A percentile compares a stretch with the other conserved stretches of the same genome.
phyloP scores from a whole-genome alignment of 2,113 vertebrate species.

The Trochalopteron elliotii region DNA sequence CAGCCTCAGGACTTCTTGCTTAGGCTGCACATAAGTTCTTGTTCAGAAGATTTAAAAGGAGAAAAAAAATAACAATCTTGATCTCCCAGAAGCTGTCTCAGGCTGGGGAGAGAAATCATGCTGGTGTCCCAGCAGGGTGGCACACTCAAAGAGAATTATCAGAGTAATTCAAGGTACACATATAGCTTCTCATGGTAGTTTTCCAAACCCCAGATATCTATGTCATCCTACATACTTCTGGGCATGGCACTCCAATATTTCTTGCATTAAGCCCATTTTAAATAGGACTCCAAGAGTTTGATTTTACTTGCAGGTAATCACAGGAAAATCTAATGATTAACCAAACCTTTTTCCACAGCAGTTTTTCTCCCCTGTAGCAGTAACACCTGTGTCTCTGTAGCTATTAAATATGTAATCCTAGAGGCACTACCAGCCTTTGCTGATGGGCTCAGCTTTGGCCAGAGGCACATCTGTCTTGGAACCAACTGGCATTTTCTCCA shows the following conservation, averaged over 20 bases:
- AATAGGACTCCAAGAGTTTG: constrained; percentile 3
- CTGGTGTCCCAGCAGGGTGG: background rate
- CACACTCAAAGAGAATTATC: background rate
- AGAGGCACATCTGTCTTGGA: accelerated
- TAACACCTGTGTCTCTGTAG: background rate
- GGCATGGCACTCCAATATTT: background rate
- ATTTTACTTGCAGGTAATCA: background rate
- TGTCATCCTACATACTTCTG: background rate
- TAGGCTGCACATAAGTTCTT: constrained; percentile 38
- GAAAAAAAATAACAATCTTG: background rate
- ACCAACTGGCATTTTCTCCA: accelerated
- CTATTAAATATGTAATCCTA: background rate
- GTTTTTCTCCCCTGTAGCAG: background rate
- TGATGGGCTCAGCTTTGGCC: background rate
- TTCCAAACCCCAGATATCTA: background rate
- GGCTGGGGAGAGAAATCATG: background rate
- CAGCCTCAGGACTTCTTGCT: constrained; percentile 39
- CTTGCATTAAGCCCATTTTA: background rate
- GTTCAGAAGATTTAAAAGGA: constrained; percentile 11
- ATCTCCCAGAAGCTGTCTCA: background rate
- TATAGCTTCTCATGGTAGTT: background rate
- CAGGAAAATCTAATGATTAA: constrained; percentile 29
- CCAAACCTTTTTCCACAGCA: background rate
- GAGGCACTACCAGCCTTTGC: background rate
- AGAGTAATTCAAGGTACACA: background rate